Evolutionary conservation across 2,888 invertebrate genomes (phyloP), one percentile per base, ranked within the genome.

Genomic region (Acrobasis suavella): DNA sequence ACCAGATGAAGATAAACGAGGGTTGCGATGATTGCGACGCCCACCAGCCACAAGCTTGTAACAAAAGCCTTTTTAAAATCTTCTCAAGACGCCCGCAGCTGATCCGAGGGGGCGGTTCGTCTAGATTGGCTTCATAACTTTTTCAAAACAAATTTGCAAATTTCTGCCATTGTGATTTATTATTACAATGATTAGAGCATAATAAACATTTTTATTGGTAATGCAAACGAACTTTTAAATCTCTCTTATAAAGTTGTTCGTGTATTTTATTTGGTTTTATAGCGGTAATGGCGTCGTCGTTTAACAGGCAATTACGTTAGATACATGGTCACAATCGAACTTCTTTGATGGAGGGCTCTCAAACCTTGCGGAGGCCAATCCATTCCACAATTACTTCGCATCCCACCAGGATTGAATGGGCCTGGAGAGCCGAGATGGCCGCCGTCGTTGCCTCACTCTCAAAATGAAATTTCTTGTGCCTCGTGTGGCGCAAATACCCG

Each of bases 81-180:
- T 75, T 77, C 75, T 73, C 71, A 74, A 73, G 69, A 67, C 70
- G 70, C 68, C 71, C 67, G 16, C 65, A 66, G 65, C 69, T 83
- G 82, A 83, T 84, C 82, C 77, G 64, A 62, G 67, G 64, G 51
- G 71, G 72, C 74, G 79, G 80, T 80, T 80, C 73, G 75, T 70
- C 69, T 72, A 81, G 81, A 84, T 85, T 82, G 82, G 78, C 72
- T 74, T 77, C 73, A 75, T 77, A 85, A 86, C 83, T 83, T 87
- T 83, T 81, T 76, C 78, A 78, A 81, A 86, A 83, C 83, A 84
- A 85, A 87, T 87, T 86, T 85, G 80, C 85, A 85, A 85, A 83
- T 82, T 86, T 80, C 73, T 74, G 72, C 73, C 22, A 72, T 72
- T 73, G 71, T 77, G 79, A 82, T 82, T 81, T 81, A 81, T 81